Conservation (phyloP, 1,140 invertebrate species). For the Bradynema listronoti region DNA sequence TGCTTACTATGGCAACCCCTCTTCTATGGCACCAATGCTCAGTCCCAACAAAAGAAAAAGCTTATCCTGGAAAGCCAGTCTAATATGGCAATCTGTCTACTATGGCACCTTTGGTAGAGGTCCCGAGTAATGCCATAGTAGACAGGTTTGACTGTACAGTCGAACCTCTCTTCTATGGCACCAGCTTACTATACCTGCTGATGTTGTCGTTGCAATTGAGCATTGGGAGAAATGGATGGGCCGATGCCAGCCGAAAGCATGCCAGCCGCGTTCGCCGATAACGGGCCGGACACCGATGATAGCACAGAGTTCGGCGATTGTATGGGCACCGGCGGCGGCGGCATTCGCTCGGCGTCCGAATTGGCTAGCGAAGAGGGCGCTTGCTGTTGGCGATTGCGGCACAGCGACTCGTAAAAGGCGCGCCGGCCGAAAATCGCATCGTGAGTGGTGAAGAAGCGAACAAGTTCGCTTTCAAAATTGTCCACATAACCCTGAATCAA, state of each 20-base stretch:
- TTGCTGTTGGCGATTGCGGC: conserved; percentile 29
- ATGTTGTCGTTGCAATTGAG: background rate
- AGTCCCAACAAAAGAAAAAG: no score
- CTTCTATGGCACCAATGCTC: no score
- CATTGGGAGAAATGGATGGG: no score
- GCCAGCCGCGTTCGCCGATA: conserved; percentile 7
- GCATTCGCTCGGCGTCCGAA: conserved; percentile 25
- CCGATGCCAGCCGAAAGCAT: background rate
- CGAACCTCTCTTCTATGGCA: no score
- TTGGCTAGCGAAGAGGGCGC: conserved; percentile 31
- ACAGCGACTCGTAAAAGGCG: conserved; percentile 33
- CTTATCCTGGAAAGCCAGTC: no score
- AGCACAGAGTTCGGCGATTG: conserved; percentile 25
- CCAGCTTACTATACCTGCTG: background rate
- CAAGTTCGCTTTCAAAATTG: conserved; percentile 14
- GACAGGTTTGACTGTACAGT: no score
- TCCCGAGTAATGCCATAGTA: no score
- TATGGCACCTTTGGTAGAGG: no score
- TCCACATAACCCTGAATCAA: conserved; percentile 18
- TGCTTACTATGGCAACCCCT: no score
- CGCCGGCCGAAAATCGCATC: conserved; percentile 37
- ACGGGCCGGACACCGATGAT: conserved; percentile 20
- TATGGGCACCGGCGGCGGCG: conserved; percentile 31
- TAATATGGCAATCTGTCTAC: no score
- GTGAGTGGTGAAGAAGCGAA: conserved; percentile 60